Evolutionary conservation across 2,797 vertebrate species (phyloP), one percentile per base, ranked within the genome.

Genomic region (Muscicapa comitata): DNA sequence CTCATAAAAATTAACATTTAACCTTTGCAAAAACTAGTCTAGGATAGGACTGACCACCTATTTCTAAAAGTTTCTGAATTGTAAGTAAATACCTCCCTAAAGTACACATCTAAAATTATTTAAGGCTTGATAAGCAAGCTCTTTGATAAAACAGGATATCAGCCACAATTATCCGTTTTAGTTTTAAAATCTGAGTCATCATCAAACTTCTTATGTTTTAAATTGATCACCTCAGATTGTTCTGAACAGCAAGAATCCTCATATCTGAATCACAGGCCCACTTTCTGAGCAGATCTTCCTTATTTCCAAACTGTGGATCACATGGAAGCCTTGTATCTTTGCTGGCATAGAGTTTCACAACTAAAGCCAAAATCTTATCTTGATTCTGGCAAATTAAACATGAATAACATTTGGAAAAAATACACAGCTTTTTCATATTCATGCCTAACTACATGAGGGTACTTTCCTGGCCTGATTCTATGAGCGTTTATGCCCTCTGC

Each of bases 351-450:
- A 78, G 47, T 81, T 86, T 78, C 43, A 26, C 79, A 77, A 59
- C 66, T 55, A 65, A 96, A 94, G 95, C 94, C 95, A 96, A 95
- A 94, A 93, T 94, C 72, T 18, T 93, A 77, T 94, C 94, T 97
- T 75, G 85, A 90, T 94, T 88, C 84, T 96, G 95, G 94, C 93
- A 93, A 94, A 95, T 88, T 88, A 92, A 91, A 92, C 7, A 6
- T 21, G 92, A 88, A 91, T 78, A 95, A 93, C 92, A 96, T 93
- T 97, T 96, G 94, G 87, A 86, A 95, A 94, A 95, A 95, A 94
- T 74, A 96, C 70, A 75, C 84, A 95, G 92, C 85, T 95, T 97
- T 95, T 96, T 93, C 89, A 48, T 94, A 93, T 94, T 93, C 78
- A 92, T 94, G 89, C 54, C 51, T 94, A 75, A 90, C 87, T 92